Evolutionary conservation across 1,140 invertebrate genomes (phyloP), one percentile per base, ranked within the genome.

Genomic region (Mizuhopecten yessoensis): DNA sequence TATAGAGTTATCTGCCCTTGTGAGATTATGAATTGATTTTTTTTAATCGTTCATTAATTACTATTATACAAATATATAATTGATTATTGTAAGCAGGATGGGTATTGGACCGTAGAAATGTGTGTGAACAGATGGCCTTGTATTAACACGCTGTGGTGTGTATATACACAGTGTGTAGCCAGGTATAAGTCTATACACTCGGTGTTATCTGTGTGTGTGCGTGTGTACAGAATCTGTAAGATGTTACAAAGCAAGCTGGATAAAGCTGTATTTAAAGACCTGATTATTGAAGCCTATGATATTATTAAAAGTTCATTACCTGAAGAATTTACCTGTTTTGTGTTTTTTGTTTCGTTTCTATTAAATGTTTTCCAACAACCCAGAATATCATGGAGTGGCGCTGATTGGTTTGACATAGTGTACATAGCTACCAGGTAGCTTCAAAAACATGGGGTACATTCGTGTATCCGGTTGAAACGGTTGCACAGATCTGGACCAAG

Each of bases 281-380:
- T 75, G 57, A 75, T 29, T 75, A n/a, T 75, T 75, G 57, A 75
- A n/a, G 57, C 57, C 57, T 75, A 75, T 75, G 57, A 75, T 75
- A 75, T 75, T 75, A 75, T 75, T 75, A 75, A 75, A 75, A 75
- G 57, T 75, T 75, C 57, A 75, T 75, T 75, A 75, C 57, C 57
- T 75, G 57, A 75, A 75, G 57, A 75, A 75, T 75, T 2, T 75
- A 29, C n/a, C 23, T 75, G 57, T 75, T 75, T 75, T 13, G n/a
- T 17, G 23, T 75, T 75, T n/a, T 75, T 75, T 75, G 5, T 75
- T 23, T 75, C 11, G 23, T 3, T 75, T 39, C 13, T 13, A 39
- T 5, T 39, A n/a, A n/a, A n/a, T n/a, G n/a, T n/a, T n/a, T n/a
- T n/a, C n/a, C n/a, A n/a, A n/a, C n/a, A n/a, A n/a, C n/a, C n/a